phyloP scores from a whole-genome alignment of 2,797 vertebrate genomes.

The Sebastes iracundus region DNA sequence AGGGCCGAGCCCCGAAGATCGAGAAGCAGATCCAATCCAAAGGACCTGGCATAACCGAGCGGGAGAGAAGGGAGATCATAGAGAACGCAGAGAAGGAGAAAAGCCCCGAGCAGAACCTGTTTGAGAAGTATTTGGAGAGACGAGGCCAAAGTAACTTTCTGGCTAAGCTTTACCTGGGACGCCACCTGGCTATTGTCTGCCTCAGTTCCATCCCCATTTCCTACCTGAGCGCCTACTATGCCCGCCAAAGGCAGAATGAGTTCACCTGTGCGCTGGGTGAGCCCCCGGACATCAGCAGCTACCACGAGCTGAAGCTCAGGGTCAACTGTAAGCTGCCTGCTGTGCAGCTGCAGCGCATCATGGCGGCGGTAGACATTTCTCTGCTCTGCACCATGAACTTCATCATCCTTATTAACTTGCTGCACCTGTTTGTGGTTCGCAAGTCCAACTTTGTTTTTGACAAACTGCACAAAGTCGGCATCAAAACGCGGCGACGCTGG shows the following conservation, averaged over 20 bases:
- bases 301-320: conserved; percentile 85
- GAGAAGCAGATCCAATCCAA: conserved; percentile 99
- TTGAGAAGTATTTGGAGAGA: conserved; percentile 98
- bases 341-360: conserved; percentile 97
- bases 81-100: conserved; percentile 99
- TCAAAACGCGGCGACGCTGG: conserved; percentile 96
- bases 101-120: conserved; percentile 98
- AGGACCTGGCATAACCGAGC: conserved; percentile 96
- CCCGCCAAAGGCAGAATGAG: conserved; percentile 96
- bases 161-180: conserved; percentile 94
- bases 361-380: conserved; percentile 92
- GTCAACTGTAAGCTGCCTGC: conserved; percentile 98
- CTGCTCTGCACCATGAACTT: conserved; percentile 97
- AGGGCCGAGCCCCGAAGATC: conserved; percentile 98
- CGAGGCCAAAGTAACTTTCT: conserved; percentile 97
- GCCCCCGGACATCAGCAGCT: conserved; percentile 90
- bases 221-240: conserved; percentile 95
- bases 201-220: conserved; percentile 97
- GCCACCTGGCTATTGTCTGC: conserved; percentile 96
- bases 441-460: conserved; percentile 99
- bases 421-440: conserved; percentile 97
- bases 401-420: conserved; percentile 94
- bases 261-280: conserved; percentile 95
- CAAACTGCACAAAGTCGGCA: conserved; percentile 98
- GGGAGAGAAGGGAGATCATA: conserved; percentile 95